Evolutionary conservation across 1,140 invertebrate genomes (phyloP).

Genomic region (Apocrypta bakeri): DNA sequence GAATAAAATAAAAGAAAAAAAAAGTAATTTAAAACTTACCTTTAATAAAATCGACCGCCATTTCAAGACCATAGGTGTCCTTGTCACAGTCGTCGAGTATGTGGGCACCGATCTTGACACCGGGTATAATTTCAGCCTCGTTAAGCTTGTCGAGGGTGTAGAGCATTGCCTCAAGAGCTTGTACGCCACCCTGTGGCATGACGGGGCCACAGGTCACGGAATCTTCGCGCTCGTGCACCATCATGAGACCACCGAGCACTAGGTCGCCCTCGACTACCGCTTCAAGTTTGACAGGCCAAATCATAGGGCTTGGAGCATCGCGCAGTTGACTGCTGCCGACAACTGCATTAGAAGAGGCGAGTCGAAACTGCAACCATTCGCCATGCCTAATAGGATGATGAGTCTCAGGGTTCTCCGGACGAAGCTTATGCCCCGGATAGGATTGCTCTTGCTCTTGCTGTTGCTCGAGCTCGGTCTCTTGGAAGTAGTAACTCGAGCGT

Average conservation of each 20-base stretch:
- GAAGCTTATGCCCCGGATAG: slow-evolving; percentile 31
- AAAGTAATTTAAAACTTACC: slow-evolving; percentile 78
- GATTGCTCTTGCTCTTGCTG: not conserved
- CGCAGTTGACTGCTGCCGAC: not conserved
- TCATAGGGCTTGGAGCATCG: slow-evolving; percentile 46
- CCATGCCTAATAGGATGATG: slow-evolving; percentile 60
- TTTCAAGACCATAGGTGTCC: slow-evolving; percentile 96
- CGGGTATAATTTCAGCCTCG: slow-evolving; percentile 78
- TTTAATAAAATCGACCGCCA: slow-evolving; percentile 98
- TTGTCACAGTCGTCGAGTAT: slow-evolving; percentile 97
- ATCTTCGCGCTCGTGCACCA: slow-evolving; percentile 94
- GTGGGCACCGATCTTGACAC: slow-evolving; percentile 90
- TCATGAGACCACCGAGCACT: slow-evolving; percentile 93
- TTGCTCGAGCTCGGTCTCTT: slow-evolving; percentile 2
- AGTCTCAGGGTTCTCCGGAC: slow-evolving; percentile 57
- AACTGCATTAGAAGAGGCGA: slow-evolving; percentile 16
- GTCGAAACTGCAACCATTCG: slow-evolving; percentile 55
- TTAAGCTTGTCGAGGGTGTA: slow-evolving; percentile 93
- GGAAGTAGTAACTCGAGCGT: slow-evolving; percentile 19
- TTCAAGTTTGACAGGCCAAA: slow-evolving; percentile 91
- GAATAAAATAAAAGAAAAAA: not conserved
- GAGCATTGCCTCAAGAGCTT: slow-evolving; percentile 94
- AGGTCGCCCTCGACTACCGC: slow-evolving; percentile 90
- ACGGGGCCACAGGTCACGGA: slow-evolving; percentile 89
- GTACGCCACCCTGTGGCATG: slow-evolving; percentile 95